A percentile compares a stretch with the other conserved stretches of the same genome.
Conservation (phyloP, 2,888 invertebrate genomes). For the Scotopteryx bipunctaria region DNA sequence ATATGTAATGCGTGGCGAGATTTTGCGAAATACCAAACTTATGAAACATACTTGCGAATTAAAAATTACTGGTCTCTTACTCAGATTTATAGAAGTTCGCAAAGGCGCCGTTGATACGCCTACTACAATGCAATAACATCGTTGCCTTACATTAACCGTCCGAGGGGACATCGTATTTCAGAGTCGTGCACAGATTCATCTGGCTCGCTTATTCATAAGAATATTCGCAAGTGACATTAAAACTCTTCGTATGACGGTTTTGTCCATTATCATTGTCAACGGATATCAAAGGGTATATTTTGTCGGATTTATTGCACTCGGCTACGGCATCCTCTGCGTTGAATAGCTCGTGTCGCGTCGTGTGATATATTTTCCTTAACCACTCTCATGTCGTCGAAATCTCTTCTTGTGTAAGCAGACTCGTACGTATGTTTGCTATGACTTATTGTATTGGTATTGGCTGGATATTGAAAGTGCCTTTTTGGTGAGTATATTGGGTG, state of each 20-base stretch:
- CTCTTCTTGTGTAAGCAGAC: conserved; percentile 37
- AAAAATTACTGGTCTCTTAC: conserved; percentile 22
- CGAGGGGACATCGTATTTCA: conserved; percentile 72
- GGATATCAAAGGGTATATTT: conserved; percentile 66
- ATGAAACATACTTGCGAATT: conserved; percentile 22
- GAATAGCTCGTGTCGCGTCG: conserved; percentile 53
- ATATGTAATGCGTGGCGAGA: conserved; percentile 48
- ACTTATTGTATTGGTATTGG: conserved; percentile 47
- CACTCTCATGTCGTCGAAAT: conserved; percentile 39
- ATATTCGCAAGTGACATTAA: conserved; percentile 73
- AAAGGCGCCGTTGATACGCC: conserved; percentile 67
- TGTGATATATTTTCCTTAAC: conserved; percentile 57
- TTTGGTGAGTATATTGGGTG: conserved; percentile 34
- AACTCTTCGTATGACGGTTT: conserved; percentile 70
- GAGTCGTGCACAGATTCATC: conserved; percentile 79
- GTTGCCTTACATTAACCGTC: conserved; percentile 62
- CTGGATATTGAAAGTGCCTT: conserved; percentile 42
- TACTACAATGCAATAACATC: conserved; percentile 63
- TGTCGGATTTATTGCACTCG: conserved; percentile 65
- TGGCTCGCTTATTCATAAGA: conserved; percentile 69
- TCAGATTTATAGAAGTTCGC: conserved; percentile 53
- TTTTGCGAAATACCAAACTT: conserved; percentile 27
- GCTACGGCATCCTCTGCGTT: conserved; percentile 51
- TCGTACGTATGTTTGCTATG: conserved; percentile 42
- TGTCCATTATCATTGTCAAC: conserved; percentile 66